phyloP scores from a whole-genome alignment of 2,888 invertebrate species.

The Agrotis clavis region DNA sequence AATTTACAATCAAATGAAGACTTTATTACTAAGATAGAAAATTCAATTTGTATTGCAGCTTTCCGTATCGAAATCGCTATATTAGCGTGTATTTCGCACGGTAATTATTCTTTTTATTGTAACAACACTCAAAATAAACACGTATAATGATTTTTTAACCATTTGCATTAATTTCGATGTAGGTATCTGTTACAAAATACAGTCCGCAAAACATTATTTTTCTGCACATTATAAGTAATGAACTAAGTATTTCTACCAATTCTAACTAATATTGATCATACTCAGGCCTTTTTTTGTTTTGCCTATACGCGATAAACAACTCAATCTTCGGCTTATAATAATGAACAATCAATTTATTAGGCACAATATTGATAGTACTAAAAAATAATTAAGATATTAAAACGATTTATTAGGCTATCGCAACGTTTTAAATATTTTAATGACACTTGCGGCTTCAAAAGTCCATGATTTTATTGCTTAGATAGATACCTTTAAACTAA shows the following conservation, averaged over 20 bases:
- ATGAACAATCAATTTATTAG: constrained; percentile 8
- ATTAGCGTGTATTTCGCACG: constrained; percentile 23
- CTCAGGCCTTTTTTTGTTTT: constrained; percentile 4
- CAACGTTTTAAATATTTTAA: constrained; percentile 35
- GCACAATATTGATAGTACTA: constrained; percentile 21
- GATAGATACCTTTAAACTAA: background rate
- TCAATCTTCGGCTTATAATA: background rate
- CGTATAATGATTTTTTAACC: too few species aligned
- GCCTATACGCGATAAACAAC: background rate
- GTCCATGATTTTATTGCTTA: constrained; percentile 4
- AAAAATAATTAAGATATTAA: constrained; percentile 28
- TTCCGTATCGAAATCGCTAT: constrained; percentile 12
- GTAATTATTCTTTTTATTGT: constrained; percentile 5
- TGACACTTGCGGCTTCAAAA: background rate
- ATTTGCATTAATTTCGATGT: too few species aligned
- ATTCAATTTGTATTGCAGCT: constrained; percentile 1
- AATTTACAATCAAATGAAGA: constrained; percentile 36
- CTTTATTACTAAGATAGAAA: constrained; percentile 28
- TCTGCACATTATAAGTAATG: too few species aligned
- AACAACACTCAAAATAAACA: too few species aligned
- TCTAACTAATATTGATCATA: background rate
- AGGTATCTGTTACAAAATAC: too few species aligned
- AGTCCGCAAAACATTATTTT: too few species aligned
- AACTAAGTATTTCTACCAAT: background rate
- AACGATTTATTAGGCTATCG: constrained; percentile 33